Evolutionary conservation across 2,797 vertebrate genomes (phyloP).

Genomic region (Lerista edwardsae): DNA sequence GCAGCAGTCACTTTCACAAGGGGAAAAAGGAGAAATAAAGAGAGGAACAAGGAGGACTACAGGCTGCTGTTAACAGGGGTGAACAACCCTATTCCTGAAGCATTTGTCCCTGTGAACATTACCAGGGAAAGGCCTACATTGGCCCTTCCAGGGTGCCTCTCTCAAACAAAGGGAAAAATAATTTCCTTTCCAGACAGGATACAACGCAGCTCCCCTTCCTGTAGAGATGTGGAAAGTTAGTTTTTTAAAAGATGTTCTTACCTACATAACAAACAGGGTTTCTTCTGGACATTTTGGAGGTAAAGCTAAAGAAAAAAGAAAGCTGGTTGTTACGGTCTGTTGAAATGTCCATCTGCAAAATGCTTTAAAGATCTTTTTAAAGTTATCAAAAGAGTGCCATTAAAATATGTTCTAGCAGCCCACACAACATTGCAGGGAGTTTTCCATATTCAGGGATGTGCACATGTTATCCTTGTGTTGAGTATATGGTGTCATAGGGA

Average conservation of each 20-base stretch:
- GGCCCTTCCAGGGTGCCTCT: background rate
- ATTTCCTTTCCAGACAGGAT: background rate
- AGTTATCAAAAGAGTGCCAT: no score
- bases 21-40: background rate
- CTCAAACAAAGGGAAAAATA: background rate
- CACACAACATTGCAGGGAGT: no score
- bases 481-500: no score
- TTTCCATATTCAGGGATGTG: no score
- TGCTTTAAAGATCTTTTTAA: background rate
- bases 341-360: background rate
- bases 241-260: constrained; percentile 50
- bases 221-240: background rate
- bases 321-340: background rate
- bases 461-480: no score
- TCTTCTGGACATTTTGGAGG: constrained; percentile 45
- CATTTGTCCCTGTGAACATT: no score
- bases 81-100: background rate
- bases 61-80: background rate
- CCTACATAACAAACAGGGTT: constrained; percentile 70
- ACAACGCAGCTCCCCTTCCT: background rate
- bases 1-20: no score
- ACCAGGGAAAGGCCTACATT: background rate
- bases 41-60: background rate
- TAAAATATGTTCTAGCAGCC: background rate
- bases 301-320: constrained; percentile 56